phyloP scores from a whole-genome alignment of 1,140 invertebrate species.

The Cotesia vestalis region DNA sequence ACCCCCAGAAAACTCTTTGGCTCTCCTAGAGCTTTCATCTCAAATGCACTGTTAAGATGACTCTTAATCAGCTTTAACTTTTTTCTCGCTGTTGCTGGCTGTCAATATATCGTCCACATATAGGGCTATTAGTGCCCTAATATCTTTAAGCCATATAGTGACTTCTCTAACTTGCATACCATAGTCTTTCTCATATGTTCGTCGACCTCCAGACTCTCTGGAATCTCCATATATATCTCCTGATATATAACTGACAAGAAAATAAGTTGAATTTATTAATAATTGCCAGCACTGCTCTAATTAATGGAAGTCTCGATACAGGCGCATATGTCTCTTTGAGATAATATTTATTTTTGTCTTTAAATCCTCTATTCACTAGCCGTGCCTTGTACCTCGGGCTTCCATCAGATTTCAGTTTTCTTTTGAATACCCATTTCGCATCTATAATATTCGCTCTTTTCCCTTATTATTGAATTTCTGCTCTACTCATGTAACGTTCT shows the following conservation, averaged over 20 bases:
- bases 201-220: constrained; percentile 38
- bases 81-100: constrained; percentile 20
- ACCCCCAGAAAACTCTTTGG: no score
- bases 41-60: no score
- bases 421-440: not conserved
- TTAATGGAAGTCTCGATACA: constrained; percentile 30
- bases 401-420: not conserved
- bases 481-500: no score
- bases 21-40: no score
- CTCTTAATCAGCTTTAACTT: no score
- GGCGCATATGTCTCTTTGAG: constrained; percentile 33
- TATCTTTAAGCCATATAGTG: constrained; percentile 44
- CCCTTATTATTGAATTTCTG: no score
- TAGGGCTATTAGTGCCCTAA: constrained; percentile 19
- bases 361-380: constrained; percentile 31
- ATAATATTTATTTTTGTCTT: constrained; percentile 24
- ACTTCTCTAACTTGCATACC: constrained; percentile 45
- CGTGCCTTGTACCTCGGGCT: no score
- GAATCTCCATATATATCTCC: constrained; percentile 62
- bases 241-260: constrained; percentile 52
- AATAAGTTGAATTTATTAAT: constrained; percentile 41
- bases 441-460: not conserved
- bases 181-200: not conserved
- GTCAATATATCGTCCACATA: constrained; percentile 34
- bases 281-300: constrained; percentile 33